Base-by-base conservation (phyloP, 1,140 invertebrate species). In the Scylla paramamosain region DNA sequence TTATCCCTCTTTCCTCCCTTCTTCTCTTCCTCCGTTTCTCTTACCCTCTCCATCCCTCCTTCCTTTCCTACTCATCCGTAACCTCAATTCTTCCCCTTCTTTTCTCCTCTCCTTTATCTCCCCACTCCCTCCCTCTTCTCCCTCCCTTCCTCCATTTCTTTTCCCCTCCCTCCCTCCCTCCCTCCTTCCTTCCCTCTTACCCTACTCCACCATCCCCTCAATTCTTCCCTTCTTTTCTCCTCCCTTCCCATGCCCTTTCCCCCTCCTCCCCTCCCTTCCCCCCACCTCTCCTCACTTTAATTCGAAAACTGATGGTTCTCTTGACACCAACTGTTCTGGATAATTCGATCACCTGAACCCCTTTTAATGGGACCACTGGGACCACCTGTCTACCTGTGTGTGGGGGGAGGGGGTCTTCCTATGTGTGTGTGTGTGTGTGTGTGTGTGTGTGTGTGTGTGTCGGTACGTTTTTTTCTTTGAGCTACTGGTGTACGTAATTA, bases 311-410 rank as follows among this genome's bases (percentile, higher is more conserved):
- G 84, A 94, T 94, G 93, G 87, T 8, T 16, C 93, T 89, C 93
- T 31, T 94, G 93, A 86, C 93, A 90, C 93, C 93, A 94, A 90
- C 93, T 89, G 93, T 87, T 86, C 93, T 46, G 89, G 89, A 94
- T 94, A 94, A 94, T 94, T 86, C 77, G 87, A 94, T 94, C 93
- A 94, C 86, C 86, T 82, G 92, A 83, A 46, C 46, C 46, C 92
- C 88, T 90, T 90, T 48, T 28, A 90, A 90, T 48, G 16, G 88
- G 7, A n/a, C 67, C 25, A 77, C 25, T 77, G 67, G 67, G 48
- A 45, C 7, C 20, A 90, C 39, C 45, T 46, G 88, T 46, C n/a
- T 39, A 25, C 10, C 25, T 39, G 39, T 46, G 16, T 90, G 28
- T 90, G 52, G 10, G 52, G 39, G 39, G 1, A 39, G 39, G 39